Evolutionary conservation across 2,797 vertebrate genomes (phyloP).

Genomic region (Sebastes wilsoni): DNA sequence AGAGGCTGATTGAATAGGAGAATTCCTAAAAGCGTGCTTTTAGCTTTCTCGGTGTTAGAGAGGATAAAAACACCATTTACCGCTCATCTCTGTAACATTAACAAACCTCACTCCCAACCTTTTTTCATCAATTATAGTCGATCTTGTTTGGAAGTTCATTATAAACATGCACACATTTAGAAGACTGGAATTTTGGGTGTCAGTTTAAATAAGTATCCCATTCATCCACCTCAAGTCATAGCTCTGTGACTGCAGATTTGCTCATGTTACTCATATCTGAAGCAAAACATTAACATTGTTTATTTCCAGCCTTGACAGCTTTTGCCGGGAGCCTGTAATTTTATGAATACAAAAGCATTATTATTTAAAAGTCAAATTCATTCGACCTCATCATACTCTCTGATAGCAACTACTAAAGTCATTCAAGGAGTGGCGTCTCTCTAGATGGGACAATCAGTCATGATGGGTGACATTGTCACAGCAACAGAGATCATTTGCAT

Average conservation of each 20-base stretch:
- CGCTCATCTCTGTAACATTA: constrained; percentile 28
- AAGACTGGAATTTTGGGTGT: neutral
- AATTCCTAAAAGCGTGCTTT: constrained; percentile 3
- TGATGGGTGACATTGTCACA: neutral
- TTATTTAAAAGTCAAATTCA: neutral
- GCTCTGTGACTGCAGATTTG: constrained; percentile 1
- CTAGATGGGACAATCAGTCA: neutral
- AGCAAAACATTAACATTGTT: neutral
- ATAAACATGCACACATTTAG: constrained; percentile 33
- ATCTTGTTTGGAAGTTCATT: constrained; percentile 32
- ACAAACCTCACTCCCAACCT: constrained; percentile 33
- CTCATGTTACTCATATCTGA: constrained; percentile 2
- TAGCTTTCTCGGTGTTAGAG: constrained; percentile 3
- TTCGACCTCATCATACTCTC: neutral
- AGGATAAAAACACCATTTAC: constrained; percentile 18
- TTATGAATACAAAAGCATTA: neutral
- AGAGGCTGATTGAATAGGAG: constrained; percentile 25
- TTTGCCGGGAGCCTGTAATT: neutral
- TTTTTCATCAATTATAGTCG: constrained; percentile 17
- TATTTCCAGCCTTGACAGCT: neutral
- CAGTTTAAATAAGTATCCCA: constrained; percentile 8
- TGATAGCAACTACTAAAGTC: neutral
- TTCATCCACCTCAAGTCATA: constrained; percentile 17
- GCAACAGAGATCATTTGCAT: neutral
- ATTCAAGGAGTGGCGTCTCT: neutral